Conservation (phyloP, 1,140 invertebrate species). For the Frieseomelitta varia region DNA sequence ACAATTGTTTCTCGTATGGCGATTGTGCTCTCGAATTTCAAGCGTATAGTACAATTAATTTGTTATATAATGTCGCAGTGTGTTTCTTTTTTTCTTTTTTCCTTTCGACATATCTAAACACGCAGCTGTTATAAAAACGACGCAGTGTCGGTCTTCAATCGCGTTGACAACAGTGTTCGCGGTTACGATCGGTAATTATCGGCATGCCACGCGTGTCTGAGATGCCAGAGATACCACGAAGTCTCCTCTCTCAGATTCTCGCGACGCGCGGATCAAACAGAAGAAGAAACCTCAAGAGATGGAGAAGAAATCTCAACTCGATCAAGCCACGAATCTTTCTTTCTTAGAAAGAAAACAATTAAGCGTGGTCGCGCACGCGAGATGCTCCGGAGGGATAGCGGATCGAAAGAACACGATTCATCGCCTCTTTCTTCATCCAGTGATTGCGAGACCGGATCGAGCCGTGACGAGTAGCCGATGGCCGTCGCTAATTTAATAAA, state of each 20-base stretch:
- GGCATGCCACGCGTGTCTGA: constrained; percentile 15
- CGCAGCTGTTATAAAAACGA: background rate
- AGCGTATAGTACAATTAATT: too few relatives aligned
- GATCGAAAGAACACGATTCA: constrained; percentile 43
- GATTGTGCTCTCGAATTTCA: too few relatives aligned
- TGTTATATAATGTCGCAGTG: too few relatives aligned
- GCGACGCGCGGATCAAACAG: constrained; percentile 20
- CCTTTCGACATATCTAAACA: background rate
- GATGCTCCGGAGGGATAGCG: constrained; percentile 30
- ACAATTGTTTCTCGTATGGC: background rate
- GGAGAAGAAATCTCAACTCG: too few relatives aligned
- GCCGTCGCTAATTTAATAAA: constrained; percentile 67
- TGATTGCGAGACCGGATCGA: background rate
- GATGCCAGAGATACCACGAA: constrained; percentile 26
- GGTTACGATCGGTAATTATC: constrained; percentile 48
- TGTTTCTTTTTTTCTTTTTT: too few relatives aligned
- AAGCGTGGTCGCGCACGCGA: constrained; percentile 26
- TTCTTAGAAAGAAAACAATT: constrained; percentile 47
- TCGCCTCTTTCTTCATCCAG: constrained; percentile 33
- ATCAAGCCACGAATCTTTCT: background rate
- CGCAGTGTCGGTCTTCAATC: background rate
- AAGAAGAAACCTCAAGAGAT: background rate
- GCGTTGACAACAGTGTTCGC: constrained; percentile 38
- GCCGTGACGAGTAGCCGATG: constrained; percentile 44
- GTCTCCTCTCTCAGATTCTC: background rate